Percentiles rank a stretch among this genome's conserved stretches.
Conservation (phyloP, 1,140 invertebrate genomes). For the Oscheius sp. region DNA sequence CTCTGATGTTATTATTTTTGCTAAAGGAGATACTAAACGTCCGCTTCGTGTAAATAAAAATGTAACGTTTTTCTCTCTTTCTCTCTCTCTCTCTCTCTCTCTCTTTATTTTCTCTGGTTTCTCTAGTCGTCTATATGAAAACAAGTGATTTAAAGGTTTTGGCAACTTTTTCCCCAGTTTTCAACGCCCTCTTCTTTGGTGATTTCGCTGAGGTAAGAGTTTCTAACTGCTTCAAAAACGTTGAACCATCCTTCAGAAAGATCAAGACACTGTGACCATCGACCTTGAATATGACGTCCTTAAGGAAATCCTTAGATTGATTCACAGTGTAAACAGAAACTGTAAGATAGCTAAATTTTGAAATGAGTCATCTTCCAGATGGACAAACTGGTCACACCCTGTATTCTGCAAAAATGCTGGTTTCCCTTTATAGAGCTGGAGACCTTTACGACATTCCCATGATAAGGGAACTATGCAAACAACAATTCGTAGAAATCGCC, state of each 20-base stretch:
- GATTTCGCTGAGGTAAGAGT: background rate
- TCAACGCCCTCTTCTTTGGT: background rate
- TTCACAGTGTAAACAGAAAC: background rate
- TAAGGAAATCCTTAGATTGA: background rate
- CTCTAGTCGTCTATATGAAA: no score
- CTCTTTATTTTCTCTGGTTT: no score
- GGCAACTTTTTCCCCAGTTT: background rate
- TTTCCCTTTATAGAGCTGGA: background rate
- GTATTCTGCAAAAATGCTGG: background rate
- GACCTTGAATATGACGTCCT: background rate
- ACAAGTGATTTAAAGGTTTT: no score
- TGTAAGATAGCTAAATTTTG: background rate
- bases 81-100: no score
- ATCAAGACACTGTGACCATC: background rate
- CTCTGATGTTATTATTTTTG: no score
- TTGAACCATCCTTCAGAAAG: no score
- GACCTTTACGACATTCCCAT: background rate
- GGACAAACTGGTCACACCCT: background rate
- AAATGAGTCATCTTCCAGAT: background rate
- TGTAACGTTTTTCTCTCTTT: no score
- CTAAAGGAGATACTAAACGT: no score
- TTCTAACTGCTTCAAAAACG: no score
- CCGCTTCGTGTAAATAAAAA: no score
- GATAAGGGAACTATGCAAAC: background rate
- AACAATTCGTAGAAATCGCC: background rate